Percentiles rank a stretch among this genome's conserved stretches.
Conservation (phyloP, 2,113 vertebrate genomes). For the Platysternon megacephalum region DNA sequence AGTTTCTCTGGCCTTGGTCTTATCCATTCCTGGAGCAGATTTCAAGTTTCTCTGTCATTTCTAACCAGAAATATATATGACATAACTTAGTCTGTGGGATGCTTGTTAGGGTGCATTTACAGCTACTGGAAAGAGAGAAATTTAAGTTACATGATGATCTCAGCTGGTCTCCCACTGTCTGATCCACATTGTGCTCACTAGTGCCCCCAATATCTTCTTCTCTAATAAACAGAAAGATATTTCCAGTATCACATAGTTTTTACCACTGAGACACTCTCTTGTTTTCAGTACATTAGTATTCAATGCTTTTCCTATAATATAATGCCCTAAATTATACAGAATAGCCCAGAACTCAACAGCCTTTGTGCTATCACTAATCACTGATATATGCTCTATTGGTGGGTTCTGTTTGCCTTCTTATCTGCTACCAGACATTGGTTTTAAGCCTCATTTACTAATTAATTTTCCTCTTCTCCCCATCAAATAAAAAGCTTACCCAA, state of each 20-base stretch:
- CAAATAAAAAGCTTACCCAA: too few species aligned
- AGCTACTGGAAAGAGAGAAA: not conserved
- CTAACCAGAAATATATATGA: not conserved
- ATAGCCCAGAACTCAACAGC: too few species aligned
- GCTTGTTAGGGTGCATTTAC: not conserved
- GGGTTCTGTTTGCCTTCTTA: not conserved
- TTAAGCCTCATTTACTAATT: not conserved
- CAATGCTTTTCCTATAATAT: too few species aligned
- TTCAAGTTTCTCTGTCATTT: not conserved
- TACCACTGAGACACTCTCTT: not conserved
- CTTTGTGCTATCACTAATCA: too few species aligned
- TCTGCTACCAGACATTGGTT: not conserved
- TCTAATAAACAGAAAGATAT: not conserved
- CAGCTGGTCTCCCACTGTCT: not conserved
- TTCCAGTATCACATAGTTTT: not conserved
- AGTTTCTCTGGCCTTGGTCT: not conserved
- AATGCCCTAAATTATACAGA: too few species aligned
- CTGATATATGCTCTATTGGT: not conserved
- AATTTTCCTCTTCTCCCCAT: not conserved
- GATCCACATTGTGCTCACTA: not conserved
- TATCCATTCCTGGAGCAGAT: not conserved
- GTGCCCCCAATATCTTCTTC: not conserved
- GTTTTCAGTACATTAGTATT: not conserved
- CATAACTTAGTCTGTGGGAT: not conserved
- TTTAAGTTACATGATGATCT: not conserved